Conservation (phyloP, 2,888 invertebrate species). For the Apotomis capreana region DNA sequence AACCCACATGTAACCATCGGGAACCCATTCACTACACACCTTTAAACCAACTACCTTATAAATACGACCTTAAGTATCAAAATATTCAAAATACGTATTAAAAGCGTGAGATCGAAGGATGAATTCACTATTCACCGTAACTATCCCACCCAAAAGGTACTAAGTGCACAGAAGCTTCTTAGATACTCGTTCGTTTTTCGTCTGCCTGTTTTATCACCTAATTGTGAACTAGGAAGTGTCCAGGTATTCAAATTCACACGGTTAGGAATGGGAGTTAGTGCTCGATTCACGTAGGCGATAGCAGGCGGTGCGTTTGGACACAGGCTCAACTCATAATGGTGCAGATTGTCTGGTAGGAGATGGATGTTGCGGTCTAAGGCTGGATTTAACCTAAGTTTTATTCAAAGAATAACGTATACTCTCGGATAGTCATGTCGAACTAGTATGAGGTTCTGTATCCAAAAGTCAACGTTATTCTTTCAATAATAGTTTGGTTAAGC, state of each 20-base stretch:
- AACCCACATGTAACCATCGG: slow-evolving; percentile 16
- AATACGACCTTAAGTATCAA: not conserved
- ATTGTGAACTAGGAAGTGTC: slow-evolving; percentile 61
- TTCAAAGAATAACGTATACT: too few relatives aligned
- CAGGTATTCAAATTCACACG: slow-evolving; percentile 48
- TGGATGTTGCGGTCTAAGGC: too few relatives aligned
- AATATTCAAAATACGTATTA: not conserved
- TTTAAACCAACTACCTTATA: not conserved
- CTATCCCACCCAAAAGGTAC: not conserved
- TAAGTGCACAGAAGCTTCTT: slow-evolving; percentile 1
- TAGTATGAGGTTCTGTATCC: too few relatives aligned
- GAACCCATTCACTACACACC: not conserved
- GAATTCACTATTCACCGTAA: slow-evolving; percentile 30
- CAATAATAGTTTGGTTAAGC: too few relatives aligned
- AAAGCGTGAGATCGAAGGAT: slow-evolving; percentile 23
- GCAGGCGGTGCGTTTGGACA: slow-evolving; percentile 44
- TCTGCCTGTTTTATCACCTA: slow-evolving; percentile 43
- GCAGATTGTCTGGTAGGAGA: not conserved
- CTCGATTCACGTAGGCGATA: slow-evolving; percentile 56
- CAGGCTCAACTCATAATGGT: slow-evolving; percentile 20
- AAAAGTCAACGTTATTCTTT: too few relatives aligned
- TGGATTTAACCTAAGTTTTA: too few relatives aligned
- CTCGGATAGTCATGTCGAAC: too few relatives aligned
- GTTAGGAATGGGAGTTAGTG: slow-evolving; percentile 45
- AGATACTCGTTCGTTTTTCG: not conserved